Evolutionary conservation across 92 coral and sea anemone species (phyloP).

Genomic region (Bergia sp.): DNA sequence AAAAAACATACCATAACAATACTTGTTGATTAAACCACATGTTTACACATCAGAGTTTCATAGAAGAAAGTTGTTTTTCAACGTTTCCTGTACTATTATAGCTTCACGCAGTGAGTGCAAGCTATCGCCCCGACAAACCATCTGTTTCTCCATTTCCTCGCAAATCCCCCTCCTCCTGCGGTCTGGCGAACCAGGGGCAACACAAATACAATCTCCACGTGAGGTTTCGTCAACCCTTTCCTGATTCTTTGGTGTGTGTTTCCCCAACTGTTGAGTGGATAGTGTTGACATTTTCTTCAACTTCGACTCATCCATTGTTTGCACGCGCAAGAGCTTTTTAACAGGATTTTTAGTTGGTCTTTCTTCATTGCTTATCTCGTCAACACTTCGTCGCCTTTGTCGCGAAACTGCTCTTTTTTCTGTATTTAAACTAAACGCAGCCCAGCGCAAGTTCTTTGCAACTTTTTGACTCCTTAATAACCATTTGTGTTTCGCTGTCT

Average conservation of each 20-base stretch:
- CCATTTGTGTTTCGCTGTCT: slow-evolving; percentile 29
- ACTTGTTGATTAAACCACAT: neutral
- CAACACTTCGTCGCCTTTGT: slow-evolving; percentile 30
- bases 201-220: neutral
- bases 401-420: slow-evolving; percentile 10
- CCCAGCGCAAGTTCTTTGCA: slow-evolving; percentile 11
- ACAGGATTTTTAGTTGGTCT: neutral
- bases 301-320: slow-evolving; percentile 32
- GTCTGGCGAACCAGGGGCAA: neutral
- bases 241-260: neutral
- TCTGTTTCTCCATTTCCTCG: slow-evolving; percentile 61
- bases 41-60: neutral
- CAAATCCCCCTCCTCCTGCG: slow-evolving; percentile 64
- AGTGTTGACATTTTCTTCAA: neutral
- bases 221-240: neutral
- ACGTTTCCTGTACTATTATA: slow-evolving; percentile 54
- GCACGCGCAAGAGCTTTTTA: slow-evolving; percentile 13
- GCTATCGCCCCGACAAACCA: slow-evolving; percentile 47
- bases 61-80: slow-evolving; percentile 51
- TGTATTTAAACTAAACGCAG: neutral
- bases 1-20: too few relatives aligned
- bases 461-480: slow-evolving; percentile 1
- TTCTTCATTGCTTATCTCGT: neutral
- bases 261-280: neutral
- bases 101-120: slow-evolving; percentile 57